phyloP scores from a whole-genome alignment of 1,140 invertebrate species.

The Lordiphosa collinella region DNA sequence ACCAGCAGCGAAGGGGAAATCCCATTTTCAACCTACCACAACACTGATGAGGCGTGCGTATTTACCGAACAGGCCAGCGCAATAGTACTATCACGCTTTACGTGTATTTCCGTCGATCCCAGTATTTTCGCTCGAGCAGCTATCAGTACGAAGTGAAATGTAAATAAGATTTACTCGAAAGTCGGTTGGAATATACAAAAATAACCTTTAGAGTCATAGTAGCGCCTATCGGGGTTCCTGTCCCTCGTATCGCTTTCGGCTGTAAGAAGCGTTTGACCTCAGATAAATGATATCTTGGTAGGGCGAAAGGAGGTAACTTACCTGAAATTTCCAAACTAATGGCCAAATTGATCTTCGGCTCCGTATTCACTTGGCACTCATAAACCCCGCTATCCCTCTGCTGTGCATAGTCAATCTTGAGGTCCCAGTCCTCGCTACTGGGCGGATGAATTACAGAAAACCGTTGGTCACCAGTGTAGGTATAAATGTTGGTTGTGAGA shows the following conservation, averaged over 20 bases:
- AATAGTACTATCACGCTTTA: constrained; percentile 94
- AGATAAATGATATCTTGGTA: background rate
- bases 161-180: background rate
- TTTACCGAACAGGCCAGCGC: constrained; percentile 93
- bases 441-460: constrained; percentile 92
- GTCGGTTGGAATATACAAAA: background rate
- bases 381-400: constrained; percentile 92
- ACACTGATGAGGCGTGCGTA: constrained; percentile 86
- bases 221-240: constrained; percentile 46
- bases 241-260: constrained; percentile 54
- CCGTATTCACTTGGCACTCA: constrained; percentile 91
- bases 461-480: constrained; percentile 92
- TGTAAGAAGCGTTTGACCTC: constrained; percentile 14
- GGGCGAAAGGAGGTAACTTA: constrained; percentile 74
- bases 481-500: constrained; percentile 90
- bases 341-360: constrained; percentile 91
- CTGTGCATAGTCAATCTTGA: constrained; percentile 93
- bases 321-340: constrained; percentile 89
- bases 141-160: constrained; percentile 58
- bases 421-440: constrained; percentile 93
- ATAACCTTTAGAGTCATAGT: constrained; percentile 68
- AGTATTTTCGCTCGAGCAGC: constrained; percentile 92
- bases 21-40: constrained; percentile 47
- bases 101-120: constrained; percentile 92
- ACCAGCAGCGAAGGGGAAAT: background rate